Percentiles rank a stretch among this genome's conserved stretches.
phyloP scores from a whole-genome alignment of 2,888 invertebrate species.

The Philopedon plagiatum region DNA sequence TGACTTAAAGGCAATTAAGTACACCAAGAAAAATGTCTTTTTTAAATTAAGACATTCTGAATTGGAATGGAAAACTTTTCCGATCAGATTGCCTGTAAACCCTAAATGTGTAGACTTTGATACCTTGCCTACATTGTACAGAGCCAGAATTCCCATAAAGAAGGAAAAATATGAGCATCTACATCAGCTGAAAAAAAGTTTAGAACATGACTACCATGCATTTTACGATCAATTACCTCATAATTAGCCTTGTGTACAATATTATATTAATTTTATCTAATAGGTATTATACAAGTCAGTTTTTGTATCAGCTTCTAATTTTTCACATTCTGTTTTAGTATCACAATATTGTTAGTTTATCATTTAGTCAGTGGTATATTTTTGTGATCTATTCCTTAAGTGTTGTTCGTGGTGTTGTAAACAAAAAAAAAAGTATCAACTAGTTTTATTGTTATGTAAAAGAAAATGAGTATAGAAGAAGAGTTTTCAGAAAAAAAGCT shows the following conservation, averaged over 20 bases:
- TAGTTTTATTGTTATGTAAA: neutral
- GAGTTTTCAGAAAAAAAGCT: conserved; percentile 5
- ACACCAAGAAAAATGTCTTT: conserved; percentile 31
- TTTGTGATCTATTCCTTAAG: neutral
- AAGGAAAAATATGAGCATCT: conserved; percentile 44
- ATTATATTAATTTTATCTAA: conserved; percentile 27
- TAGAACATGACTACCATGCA: conserved; percentile 44
- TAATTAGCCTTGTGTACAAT: conserved; percentile 30
- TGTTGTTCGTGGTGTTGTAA: conserved; percentile 2
- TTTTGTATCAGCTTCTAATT: neutral
- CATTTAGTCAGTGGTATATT: neutral
- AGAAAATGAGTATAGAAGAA: neutral
- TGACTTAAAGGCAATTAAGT: conserved; percentile 42
- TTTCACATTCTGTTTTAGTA: neutral
- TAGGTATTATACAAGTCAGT: conserved; percentile 23
- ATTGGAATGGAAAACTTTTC: conserved; percentile 42
- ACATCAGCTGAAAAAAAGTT: conserved; percentile 43
- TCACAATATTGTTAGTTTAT: neutral
- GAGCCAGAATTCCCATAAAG: conserved; percentile 51
- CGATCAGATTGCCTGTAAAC: conserved; percentile 40
- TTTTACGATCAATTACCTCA: conserved; percentile 37
- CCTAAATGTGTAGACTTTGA: conserved; percentile 46
- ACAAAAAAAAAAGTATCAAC: neutral
- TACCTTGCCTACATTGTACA: conserved; percentile 44
- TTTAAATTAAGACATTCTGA: conserved; percentile 44